These are phyloP conservation scores for Polydrusus cervinus DNA, from an alignment of 2,888 invertebrate genomes.

Conservation along the genomic window DNA sequence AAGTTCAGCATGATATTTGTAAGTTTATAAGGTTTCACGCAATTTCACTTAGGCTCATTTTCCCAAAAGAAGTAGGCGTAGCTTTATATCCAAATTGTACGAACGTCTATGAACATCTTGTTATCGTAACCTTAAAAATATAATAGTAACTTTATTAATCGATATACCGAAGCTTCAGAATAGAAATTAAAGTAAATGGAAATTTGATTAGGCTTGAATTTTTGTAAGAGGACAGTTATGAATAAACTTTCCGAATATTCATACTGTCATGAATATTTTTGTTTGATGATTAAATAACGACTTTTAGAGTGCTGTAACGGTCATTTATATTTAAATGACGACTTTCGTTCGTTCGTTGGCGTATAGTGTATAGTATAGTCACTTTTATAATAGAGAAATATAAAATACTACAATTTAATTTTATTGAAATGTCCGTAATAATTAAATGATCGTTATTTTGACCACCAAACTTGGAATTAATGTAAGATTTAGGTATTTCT, in stretches of 20 bases:
- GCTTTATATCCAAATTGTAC: not conserved
- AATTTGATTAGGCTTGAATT: slow-evolving; percentile 41
- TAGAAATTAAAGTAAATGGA: slow-evolving; percentile 27
- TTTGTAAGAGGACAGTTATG: slow-evolving; percentile 36
- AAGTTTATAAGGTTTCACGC: not conserved
- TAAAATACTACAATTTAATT: slow-evolving; percentile 9
- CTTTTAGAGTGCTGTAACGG: slow-evolving; percentile 16
- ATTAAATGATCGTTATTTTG: slow-evolving; percentile 15
- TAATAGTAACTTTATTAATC: slow-evolving; percentile 16
- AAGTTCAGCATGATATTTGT: too few species aligned
- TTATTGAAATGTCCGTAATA: slow-evolving; percentile 1
- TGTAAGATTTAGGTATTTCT: not conserved
- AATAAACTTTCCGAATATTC: slow-evolving; percentile 29
- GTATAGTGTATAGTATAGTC: slow-evolving; percentile 13
- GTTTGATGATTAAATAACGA: slow-evolving; percentile 35
- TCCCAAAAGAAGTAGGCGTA: not conserved
- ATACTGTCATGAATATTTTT: slow-evolving; percentile 35
- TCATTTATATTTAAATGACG: slow-evolving; percentile 27
- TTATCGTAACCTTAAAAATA: slow-evolving; percentile 11
- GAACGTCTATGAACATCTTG: slow-evolving; percentile 10
- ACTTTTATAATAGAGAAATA: slow-evolving; percentile 20
- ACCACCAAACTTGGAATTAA: not conserved
- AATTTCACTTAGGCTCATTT: not conserved
- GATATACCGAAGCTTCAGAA: slow-evolving; percentile 18
- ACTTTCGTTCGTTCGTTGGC: slow-evolving; percentile 22